phyloP scores from a whole-genome alignment of 2,113 vertebrate species.

The Rafetus swinhoei region DNA sequence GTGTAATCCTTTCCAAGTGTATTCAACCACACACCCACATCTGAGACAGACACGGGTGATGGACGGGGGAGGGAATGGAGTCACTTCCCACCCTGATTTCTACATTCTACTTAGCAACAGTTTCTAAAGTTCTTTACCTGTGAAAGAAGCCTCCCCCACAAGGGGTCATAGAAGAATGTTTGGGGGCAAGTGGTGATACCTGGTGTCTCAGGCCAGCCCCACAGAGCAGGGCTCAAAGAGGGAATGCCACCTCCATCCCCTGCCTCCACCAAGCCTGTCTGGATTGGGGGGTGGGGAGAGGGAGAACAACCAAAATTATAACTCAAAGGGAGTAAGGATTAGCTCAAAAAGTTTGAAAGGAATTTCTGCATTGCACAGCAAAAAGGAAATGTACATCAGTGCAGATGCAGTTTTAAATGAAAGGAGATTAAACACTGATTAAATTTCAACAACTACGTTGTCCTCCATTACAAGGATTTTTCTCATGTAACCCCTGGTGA shows the following conservation, averaged over 20 bases:
- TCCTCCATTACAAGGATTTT: not conserved
- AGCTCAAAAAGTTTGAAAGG: not conserved
- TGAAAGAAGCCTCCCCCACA: not conserved
- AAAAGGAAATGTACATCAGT: not conserved
- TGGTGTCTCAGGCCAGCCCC: not conserved
- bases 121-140: not conserved
- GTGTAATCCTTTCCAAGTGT: not conserved
- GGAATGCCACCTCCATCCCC: not conserved
- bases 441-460: not conserved
- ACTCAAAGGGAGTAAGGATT: not conserved
- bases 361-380: not conserved
- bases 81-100: not conserved
- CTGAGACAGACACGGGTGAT: not conserved
- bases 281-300: too few relatives aligned
- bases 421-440: not conserved
- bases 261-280: not conserved
- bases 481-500: not conserved
- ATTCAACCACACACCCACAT: not conserved
- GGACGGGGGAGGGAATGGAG: too few relatives aligned
- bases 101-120: not conserved
- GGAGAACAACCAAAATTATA: not conserved
- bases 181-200: not conserved
- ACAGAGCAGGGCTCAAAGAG: not conserved
- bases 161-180: not conserved
- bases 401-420: not conserved